Evolutionary conservation across 2,113 vertebrate genomes (phyloP), one percentile per base, ranked within the genome.

Genomic region (Patagioenas fasciata): DNA sequence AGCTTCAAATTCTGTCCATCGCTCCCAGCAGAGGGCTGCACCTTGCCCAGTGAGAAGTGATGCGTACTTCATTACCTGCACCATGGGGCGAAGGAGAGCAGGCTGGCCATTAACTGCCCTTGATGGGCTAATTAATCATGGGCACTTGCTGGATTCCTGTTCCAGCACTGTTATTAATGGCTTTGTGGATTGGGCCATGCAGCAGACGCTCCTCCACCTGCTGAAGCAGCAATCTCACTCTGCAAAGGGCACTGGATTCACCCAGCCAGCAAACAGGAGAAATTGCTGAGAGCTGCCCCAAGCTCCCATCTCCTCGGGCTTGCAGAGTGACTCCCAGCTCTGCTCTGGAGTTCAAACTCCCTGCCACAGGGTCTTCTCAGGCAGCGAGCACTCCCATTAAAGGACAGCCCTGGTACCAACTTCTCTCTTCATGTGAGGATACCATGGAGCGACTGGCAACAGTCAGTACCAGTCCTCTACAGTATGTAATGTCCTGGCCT

Each of bases 71-170:
- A 66, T 85, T 80, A 80, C 75, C 58, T 78, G 69, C 58, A 75
- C 67, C 56, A 18, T 1, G 0, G 56, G 82, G 75, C 82, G 77
- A 67, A 79, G 72, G 53, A 71, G 69, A 84, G 44, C 65, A 92
- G 85, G 48, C 69, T 82, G 57, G 69, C 53, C 88, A 93, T 96
- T 96, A 95, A 85, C 90, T 67, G 82, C 75, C 51, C 0, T 0
- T 64, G 72, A 96, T 60, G 82, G 88, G 88, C 58, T 84, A 94
- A 96, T 95, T 94, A 94, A 95, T 92, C 96, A 96, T 0, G 0
- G 65, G 34, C 56, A 95, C 38, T 95, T 93, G 82, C 95, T 85
- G 79, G 77, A 74, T 48, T 73, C 66, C 70, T 71, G 26, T 42
- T 91, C 80, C 81, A 0, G 6, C 72, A 60, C 28, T 0, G 0